These are phyloP conservation scores for Eulemur mongoz DNA, from an alignment of 2,797 vertebrate genomes.

Conservation along the genomic window DNA sequence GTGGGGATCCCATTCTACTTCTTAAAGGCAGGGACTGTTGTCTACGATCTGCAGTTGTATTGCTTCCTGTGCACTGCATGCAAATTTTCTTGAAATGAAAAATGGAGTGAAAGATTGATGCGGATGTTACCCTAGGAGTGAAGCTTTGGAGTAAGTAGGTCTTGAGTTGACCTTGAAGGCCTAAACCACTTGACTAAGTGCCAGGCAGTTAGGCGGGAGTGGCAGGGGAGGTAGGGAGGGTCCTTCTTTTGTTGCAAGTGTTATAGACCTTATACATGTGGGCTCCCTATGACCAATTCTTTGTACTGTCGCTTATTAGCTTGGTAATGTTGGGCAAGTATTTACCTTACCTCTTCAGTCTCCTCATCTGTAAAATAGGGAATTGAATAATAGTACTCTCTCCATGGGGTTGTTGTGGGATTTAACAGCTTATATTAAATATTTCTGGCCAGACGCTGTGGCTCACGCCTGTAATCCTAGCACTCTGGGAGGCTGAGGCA, in stretches of 20 bases:
- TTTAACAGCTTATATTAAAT: not conserved
- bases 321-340: not conserved
- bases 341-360: constrained; percentile 29
- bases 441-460: not conserved
- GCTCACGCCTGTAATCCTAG: not conserved
- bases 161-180: not conserved
- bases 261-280: not conserved
- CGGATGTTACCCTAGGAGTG: not conserved
- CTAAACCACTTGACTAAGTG: not conserved
- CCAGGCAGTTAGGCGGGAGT: not conserved
- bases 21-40: not conserved
- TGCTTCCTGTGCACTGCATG: not conserved
- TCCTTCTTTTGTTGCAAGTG: not conserved
- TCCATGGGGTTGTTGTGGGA: not conserved
- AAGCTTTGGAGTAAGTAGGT: not conserved
- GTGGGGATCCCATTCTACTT: not conserved
- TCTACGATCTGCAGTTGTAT: not conserved
- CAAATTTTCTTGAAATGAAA: constrained; percentile 7
- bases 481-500: not conserved
- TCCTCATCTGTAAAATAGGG: not conserved
- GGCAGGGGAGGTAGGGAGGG: no score
- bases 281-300: not conserved
- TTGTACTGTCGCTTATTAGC: not conserved
- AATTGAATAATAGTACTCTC: not conserved
- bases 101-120: not conserved